Evolutionary conservation across 2,888 invertebrate genomes (phyloP).

Genomic region (Lagria hirta): DNA sequence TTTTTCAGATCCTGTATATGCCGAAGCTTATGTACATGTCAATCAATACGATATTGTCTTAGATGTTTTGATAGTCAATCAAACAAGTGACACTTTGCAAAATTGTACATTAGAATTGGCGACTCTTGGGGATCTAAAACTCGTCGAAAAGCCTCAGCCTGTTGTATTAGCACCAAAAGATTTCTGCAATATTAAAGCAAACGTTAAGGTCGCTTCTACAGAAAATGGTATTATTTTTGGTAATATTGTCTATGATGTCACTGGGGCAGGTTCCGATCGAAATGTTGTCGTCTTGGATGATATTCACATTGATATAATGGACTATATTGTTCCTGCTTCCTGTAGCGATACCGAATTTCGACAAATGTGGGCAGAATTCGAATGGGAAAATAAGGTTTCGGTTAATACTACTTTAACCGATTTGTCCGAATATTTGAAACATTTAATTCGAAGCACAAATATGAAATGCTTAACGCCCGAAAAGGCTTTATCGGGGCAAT

Average conservation of each 20-base stretch:
- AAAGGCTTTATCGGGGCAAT: constrained; percentile 94
- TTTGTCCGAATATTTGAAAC: constrained; percentile 88
- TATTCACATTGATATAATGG: constrained; percentile 99
- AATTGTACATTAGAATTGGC: constrained; percentile 97
- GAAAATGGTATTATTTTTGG: constrained; percentile 99
- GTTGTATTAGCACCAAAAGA: constrained; percentile 95
- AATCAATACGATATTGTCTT: constrained; percentile 98
- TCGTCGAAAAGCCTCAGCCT: constrained; percentile 96
- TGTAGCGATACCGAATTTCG: constrained; percentile 97
- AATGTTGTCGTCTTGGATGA: constrained; percentile 99
- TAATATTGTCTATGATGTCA: constrained; percentile 97
- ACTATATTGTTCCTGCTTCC: constrained; percentile 93
- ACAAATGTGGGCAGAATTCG: constrained; percentile 99
- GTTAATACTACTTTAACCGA: constrained; percentile 94
- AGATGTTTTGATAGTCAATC: constrained; percentile 97
- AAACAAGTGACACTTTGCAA: constrained; percentile 96
- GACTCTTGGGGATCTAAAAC: constrained; percentile 94
- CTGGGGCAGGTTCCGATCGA: constrained; percentile 86
- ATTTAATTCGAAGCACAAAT: constrained; percentile 92
- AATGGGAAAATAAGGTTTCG: constrained; percentile 99
- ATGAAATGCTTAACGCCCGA: constrained; percentile 99
- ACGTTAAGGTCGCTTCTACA: constrained; percentile 98
- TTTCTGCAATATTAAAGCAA: constrained; percentile 97
- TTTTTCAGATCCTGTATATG: constrained; percentile 99
- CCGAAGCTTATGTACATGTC: constrained; percentile 99